Percentiles rank a stretch among this genome's conserved stretches.
phyloP scores from a whole-genome alignment of 2,797 vertebrate genomes.

The Cheirogaleus major region DNA sequence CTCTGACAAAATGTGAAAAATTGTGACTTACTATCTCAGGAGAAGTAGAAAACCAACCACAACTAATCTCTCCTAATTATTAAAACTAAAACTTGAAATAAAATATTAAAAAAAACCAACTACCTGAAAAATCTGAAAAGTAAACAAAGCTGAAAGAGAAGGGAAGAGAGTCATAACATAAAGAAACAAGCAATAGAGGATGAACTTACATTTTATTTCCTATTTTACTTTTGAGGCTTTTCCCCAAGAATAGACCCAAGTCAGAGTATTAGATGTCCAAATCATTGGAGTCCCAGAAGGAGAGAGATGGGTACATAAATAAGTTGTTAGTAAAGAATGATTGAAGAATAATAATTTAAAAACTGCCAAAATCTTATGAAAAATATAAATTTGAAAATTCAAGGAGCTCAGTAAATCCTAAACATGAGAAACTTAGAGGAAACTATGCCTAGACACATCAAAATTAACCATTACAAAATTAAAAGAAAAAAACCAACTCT shows the following conservation, averaged over 20 bases:
- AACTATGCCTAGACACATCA: neutral
- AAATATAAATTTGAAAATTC: neutral
- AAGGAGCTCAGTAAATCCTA: neutral
- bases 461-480: neutral
- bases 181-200: neutral
- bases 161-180: neutral
- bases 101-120: neutral
- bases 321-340: too few relatives aligned
- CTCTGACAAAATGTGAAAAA: neutral
- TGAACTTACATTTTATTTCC: neutral
- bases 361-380: neutral
- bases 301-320: too few relatives aligned
- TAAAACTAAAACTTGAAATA: neutral
- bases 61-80: neutral
- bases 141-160: neutral
- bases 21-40: too few relatives aligned
- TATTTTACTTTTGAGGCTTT: neutral
- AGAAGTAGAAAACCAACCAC: neutral
- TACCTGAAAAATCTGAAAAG: neutral
- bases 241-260: fast-evolving
- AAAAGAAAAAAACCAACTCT: too few relatives aligned
- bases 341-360: too few relatives aligned
- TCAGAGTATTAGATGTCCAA: fast-evolving
- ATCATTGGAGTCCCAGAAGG: too few relatives aligned
- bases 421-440: neutral